Conservation (phyloP, 2,113 vertebrate species). For the Calonectris borealis region DNA sequence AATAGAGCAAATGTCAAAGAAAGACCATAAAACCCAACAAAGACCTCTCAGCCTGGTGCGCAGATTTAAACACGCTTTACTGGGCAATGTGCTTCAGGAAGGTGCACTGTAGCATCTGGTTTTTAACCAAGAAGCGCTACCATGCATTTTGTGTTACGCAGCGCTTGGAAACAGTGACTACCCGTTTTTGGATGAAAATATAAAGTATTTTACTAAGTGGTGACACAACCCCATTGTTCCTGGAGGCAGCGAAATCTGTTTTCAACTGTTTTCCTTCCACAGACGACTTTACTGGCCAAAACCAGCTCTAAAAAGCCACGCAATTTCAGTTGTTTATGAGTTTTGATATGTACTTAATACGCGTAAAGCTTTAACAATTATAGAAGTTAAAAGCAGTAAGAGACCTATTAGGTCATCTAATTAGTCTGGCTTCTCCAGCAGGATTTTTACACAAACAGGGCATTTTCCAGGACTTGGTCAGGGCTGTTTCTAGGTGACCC, state of each 20-base stretch:
- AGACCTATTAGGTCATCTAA: background rate
- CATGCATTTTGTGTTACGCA: fast-evolving
- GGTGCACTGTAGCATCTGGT: background rate
- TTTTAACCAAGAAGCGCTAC: background rate
- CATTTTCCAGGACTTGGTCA: background rate
- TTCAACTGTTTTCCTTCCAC: background rate
- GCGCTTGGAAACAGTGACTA: fast-evolving
- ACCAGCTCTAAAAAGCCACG: background rate
- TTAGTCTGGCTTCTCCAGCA: background rate
- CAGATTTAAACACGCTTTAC: background rate
- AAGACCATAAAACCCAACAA: background rate
- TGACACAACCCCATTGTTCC: background rate
- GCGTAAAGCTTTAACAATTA: background rate
- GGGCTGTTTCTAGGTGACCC: background rate
- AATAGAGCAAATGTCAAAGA: background rate
- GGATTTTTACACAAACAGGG: background rate
- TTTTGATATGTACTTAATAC: background rate
- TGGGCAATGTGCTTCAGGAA: fast-evolving
- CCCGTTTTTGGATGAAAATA: background rate
- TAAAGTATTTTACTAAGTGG: background rate
- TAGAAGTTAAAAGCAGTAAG: background rate
- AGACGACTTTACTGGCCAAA: background rate
- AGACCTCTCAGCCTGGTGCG: background rate
- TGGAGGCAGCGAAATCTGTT: fast-evolving
- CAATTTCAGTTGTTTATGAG: background rate